Evolutionary conservation across 2,888 invertebrate genomes (phyloP), one percentile per base, ranked within the genome.

Genomic region (Hydraecia micacea): DNA sequence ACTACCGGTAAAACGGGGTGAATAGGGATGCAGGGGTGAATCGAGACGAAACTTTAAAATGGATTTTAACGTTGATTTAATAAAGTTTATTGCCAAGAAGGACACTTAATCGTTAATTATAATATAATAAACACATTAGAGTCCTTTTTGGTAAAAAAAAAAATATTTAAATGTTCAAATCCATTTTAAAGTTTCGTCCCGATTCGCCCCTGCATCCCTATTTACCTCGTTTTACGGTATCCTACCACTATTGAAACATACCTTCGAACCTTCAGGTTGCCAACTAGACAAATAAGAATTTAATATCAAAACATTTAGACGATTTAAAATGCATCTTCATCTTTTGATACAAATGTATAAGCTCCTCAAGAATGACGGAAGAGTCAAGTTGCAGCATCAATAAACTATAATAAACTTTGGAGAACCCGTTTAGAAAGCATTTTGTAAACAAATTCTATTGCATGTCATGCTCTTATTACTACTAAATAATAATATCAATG

Each of bases 381-480:
- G 39, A 77, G 25, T 85, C 82, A 86, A 90, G 89, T 90, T 87
- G 86, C 83, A 85, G 77, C 77, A 74, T 79, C 81, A 86, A 90
- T 91, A 90, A 90, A 91, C 88, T 85, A 87, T 90, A 83, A 89
- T 91, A 88, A 90, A 91, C 86, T 84, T 87, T 62, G 77, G 75
- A 83, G 84, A 90, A 90, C 85, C 81, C 77, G 87, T 88, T 90
- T 86, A 79, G 86, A 88, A 85, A 86, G 75, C 72, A 67, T 84
- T 88, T 84, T 88, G 86, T 86, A 88, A 88, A 88, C 88, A 86
- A 80, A 80, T 75, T 84, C 75, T 79, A 75, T 81, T 58, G 71
- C 77, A 69, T 83, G 79, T 79, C 84, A 81, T 77, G 79, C 73
- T 85, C 68, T 83, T 82, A 86, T 77, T 78, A 77, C 68, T 69